These are phyloP conservation scores for Gerris buenoi DNA, from an alignment of 1,140 invertebrate species.

Conservation along the genomic window DNA sequence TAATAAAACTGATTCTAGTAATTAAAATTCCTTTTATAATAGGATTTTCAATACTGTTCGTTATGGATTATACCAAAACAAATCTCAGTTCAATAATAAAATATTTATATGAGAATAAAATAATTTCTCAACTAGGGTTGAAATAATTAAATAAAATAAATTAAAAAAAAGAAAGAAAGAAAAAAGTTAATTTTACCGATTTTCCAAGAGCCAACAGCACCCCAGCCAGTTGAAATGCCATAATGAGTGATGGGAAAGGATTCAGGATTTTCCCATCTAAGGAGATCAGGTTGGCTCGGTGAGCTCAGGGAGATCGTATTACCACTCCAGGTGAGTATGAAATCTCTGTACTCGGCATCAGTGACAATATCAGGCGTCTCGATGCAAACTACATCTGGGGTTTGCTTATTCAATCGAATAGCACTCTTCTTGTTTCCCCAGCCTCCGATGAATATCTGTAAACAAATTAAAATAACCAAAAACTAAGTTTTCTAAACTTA, in stretches of 20 bases:
- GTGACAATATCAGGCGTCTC: constrained; percentile 53
- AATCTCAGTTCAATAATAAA: too few relatives aligned
- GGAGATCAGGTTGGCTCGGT: constrained; percentile 35
- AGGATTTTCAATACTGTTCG: too few relatives aligned
- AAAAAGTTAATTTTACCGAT: too few relatives aligned
- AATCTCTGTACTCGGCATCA: constrained; percentile 53
- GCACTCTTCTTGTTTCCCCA: constrained; percentile 72
- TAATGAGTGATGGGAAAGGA: constrained; percentile 51
- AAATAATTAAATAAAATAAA: not conserved
- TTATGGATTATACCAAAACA: too few relatives aligned
- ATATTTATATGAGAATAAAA: too few relatives aligned
- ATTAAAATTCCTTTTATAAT: too few relatives aligned
- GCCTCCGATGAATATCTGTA: constrained; percentile 65
- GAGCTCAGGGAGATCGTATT: constrained; percentile 47
- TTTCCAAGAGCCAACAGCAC: constrained; percentile 62
- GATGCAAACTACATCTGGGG: constrained; percentile 57
- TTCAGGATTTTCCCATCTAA: constrained; percentile 51
- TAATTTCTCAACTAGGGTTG: too few relatives aligned
- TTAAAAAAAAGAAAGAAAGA: constrained; percentile 30
- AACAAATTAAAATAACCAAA: too few relatives aligned
- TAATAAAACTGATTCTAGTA: too few relatives aligned
- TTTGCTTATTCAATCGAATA: constrained; percentile 57
- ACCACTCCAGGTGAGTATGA: constrained; percentile 65
- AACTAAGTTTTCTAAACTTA: too few relatives aligned
- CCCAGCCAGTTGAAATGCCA: constrained; percentile 72